Conservation (phyloP, 1,140 invertebrate genomes). For the Trissolcus basalis region DNA sequence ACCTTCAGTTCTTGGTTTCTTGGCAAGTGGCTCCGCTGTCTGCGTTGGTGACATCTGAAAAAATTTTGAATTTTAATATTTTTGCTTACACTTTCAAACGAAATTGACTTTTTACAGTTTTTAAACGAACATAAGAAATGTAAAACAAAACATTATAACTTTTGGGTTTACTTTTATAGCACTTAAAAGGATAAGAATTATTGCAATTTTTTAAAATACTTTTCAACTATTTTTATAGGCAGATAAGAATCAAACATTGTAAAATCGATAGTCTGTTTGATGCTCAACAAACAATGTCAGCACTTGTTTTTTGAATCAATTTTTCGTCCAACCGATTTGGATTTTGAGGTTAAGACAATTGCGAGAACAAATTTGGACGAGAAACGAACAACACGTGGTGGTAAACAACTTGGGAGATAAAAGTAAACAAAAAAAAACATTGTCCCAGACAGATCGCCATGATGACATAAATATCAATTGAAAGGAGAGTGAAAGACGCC, state of each 20-base stretch:
- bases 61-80: too few species aligned
- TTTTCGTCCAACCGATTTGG: not conserved
- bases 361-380: not conserved
- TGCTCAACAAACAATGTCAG: too few species aligned
- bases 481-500: conserved; percentile 4
- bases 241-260: too few species aligned
- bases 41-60: conserved; percentile 54
- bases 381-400: not conserved
- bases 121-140: too few species aligned
- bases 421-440: conserved; percentile 1
- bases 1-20: conserved; percentile 73
- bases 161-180: too few species aligned
- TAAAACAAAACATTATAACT: too few species aligned
- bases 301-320: not conserved
- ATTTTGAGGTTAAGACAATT: too few species aligned
- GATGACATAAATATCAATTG: conserved; percentile 23
- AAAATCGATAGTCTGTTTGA: not conserved
- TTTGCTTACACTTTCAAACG: too few species aligned
- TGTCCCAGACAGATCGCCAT: conserved; percentile 57
- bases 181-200: too few species aligned
- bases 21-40: conserved; percentile 65
- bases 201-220: too few species aligned
- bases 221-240: too few species aligned
- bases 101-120: too few species aligned
- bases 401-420: not conserved